These are phyloP conservation scores for Mirza zaza DNA, from an alignment of 2,113 vertebrate species.

Conservation along the genomic window DNA sequence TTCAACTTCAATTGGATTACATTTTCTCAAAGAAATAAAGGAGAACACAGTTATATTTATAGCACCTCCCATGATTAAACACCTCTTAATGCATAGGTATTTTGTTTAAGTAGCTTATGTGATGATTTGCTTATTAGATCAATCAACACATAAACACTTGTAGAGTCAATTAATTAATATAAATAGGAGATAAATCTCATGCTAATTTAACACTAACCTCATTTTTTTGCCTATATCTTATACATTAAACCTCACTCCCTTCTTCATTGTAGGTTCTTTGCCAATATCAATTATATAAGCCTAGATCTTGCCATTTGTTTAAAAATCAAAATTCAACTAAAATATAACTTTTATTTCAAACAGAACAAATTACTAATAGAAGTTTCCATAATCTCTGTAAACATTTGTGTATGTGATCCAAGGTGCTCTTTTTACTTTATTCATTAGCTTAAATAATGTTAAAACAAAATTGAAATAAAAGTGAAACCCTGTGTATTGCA, in stretches of 20 bases:
- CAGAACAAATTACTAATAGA: not conserved
- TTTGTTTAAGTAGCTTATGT: not conserved
- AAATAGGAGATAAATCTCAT: not conserved
- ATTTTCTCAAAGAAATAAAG: not conserved
- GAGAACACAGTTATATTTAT: not conserved
- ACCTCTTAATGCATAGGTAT: not conserved
- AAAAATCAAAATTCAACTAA: not conserved
- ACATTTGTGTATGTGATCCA: not conserved
- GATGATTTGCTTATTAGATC: not conserved
- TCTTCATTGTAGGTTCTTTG: not conserved
- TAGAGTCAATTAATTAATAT: not conserved
- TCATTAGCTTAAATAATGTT: not conserved
- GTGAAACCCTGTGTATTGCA: rapidly evolving
- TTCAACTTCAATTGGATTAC: not conserved
- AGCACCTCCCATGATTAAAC: not conserved
- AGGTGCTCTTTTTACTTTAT: not conserved
- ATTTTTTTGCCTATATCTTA: not conserved
- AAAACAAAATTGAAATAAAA: not conserved
- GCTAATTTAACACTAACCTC: not conserved
- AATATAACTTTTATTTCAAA: not conserved
- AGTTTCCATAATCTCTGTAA: not conserved
- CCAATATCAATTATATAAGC: not conserved
- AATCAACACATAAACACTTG: not conserved
- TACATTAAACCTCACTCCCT: not conserved
- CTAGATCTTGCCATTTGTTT: not conserved